phyloP scores from a whole-genome alignment of 2,113 vertebrate genomes.

The Nestor notabilis region DNA sequence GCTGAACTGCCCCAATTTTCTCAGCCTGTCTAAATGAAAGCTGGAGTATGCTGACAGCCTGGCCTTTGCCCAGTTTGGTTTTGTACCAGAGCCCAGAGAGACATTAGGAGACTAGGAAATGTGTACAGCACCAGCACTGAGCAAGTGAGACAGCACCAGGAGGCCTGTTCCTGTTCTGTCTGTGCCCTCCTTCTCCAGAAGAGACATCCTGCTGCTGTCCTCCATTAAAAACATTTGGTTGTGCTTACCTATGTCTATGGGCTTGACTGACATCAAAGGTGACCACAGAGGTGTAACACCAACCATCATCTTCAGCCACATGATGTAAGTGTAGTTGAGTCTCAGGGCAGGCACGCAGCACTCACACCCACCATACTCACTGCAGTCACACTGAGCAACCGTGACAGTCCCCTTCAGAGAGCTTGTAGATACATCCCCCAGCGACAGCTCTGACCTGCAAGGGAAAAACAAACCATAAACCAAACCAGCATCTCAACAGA shows the following conservation, averaged over 20 bases:
- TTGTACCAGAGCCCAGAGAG: not conserved
- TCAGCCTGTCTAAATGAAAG: not conserved
- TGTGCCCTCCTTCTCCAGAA: not conserved
- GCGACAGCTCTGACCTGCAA: constrained; percentile 6
- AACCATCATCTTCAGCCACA: constrained; percentile 69
- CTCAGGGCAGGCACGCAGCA: constrained; percentile 72
- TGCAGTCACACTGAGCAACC: constrained; percentile 38
- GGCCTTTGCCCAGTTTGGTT: not conserved
- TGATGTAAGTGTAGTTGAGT: constrained; percentile 50
- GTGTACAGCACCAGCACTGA: not conserved
- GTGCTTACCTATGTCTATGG: constrained; percentile 72
- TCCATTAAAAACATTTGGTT: not conserved
- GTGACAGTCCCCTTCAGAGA: not conserved
- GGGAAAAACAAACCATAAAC: not conserved
- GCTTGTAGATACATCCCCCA: constrained; percentile 18
- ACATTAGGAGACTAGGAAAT: not conserved
- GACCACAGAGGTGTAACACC: constrained; percentile 40
- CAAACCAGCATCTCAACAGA: not conserved
- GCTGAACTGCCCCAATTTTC: too few species aligned
- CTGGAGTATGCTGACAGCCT: not conserved
- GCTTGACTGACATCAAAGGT: constrained; percentile 67
- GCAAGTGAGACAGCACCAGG: not conserved
- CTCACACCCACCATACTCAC: constrained; percentile 28
- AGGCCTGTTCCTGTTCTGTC: not conserved
- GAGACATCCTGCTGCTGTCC: not conserved